These are phyloP conservation scores for Drosophila teissieri DNA, from an alignment of 1,140 invertebrate genomes.

Conservation along the genomic window DNA sequence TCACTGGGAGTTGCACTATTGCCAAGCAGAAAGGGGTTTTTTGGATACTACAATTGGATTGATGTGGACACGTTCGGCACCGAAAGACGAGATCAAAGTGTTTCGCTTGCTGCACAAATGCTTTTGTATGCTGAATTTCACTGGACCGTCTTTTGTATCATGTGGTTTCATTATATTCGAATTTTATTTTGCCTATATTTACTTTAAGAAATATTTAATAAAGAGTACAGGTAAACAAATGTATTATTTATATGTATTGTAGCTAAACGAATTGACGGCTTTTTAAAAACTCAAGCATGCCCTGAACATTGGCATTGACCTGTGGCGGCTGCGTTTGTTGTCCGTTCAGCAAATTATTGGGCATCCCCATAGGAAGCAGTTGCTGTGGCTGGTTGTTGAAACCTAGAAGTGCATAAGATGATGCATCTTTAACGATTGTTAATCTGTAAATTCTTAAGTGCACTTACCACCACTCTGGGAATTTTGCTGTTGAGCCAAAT, in stretches of 20 bases:
- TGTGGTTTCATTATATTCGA: constrained; percentile 67
- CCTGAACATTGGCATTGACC: constrained; percentile 84
- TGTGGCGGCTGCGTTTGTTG: constrained; percentile 74
- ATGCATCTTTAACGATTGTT: neutral
- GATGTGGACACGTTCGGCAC: neutral
- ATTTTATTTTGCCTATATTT: constrained; percentile 71
- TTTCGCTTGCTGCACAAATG: constrained; percentile 1
- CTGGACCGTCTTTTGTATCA: constrained; percentile 23
- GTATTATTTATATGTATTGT: constrained; percentile 59
- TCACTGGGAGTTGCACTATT: neutral
- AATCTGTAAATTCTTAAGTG: neutral
- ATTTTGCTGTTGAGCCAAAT: constrained; percentile 78
- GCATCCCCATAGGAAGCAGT: constrained; percentile 68
- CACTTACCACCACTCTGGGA: constrained; percentile 55
- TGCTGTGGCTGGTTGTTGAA: constrained; percentile 71
- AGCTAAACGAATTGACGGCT: constrained; percentile 83
- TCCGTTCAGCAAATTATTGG: constrained; percentile 73
- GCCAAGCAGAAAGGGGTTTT: neutral
- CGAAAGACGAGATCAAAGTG: neutral
- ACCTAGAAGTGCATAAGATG: constrained; percentile 25
- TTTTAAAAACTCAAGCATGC: constrained; percentile 84
- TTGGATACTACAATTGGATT: neutral
- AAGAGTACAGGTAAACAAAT: constrained; percentile 75
- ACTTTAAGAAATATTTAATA: constrained; percentile 74
- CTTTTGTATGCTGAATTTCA: constrained; percentile 6